phyloP scores from a whole-genome alignment of 2,113 vertebrate genomes.

The Glaucomys volans region DNA sequence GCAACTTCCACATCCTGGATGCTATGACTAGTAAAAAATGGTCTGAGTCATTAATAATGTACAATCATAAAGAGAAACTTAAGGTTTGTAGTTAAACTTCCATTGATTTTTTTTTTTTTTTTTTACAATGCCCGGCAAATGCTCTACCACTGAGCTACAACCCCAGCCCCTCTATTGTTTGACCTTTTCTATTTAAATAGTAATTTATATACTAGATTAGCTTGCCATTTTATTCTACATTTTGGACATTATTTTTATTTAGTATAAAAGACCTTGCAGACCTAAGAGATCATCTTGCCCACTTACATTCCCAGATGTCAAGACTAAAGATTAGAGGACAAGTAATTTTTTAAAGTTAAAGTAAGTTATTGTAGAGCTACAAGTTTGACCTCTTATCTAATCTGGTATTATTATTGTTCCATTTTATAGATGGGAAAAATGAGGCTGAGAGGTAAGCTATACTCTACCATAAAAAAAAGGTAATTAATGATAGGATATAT shows the following conservation, averaged over 20 bases:
- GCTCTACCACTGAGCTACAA: too few species aligned
- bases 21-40: neutral
- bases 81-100: neutral
- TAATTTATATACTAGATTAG: neutral
- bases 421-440: constrained; percentile 59
- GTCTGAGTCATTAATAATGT: neutral
- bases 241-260: neutral
- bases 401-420: constrained; percentile 28
- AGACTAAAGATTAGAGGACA: neutral
- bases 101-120: neutral
- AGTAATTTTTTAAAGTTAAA: neutral
- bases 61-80: neutral
- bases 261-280: neutral
- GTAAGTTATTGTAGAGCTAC: neutral
- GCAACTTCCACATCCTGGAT: neutral
- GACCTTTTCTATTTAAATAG: neutral
- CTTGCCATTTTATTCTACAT: neutral
- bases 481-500: neutral
- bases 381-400: neutral
- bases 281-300: neutral
- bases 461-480: neutral
- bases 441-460: constrained; percentile 31
- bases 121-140: too few species aligned
- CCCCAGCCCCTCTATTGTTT: neutral
- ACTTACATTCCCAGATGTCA: neutral